Evolutionary conservation across 2,113 vertebrate genomes (phyloP), one percentile per base, ranked within the genome.

Genomic region (Willisornis vidua): DNA sequence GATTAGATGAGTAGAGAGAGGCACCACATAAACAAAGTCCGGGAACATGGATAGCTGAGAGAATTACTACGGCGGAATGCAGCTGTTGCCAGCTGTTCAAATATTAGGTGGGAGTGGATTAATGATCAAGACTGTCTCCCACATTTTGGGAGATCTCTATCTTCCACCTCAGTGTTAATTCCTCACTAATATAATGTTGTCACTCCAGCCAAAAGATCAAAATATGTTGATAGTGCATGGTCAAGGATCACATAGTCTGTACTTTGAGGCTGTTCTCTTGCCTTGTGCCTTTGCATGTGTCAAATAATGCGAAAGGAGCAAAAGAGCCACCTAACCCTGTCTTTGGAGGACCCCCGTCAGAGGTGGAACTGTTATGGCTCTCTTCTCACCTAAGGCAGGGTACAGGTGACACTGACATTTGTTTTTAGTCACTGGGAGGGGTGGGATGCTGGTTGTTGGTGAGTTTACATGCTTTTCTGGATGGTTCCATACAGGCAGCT

Each of bases 401-500:
- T 0, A 1, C 45, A 55, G 58, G 26, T 51, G 52, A 39, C 35
- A 41, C 35, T 35, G 71, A 14, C 14, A 10, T n/a, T 52, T 5
- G 0, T 24, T 48, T 29, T 39, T 51, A 62, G 49, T 28, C 59
- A 5, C 31, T 72, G 48, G 66, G 28, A 68, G 35, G 4, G 46
- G 5, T 65, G 45, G 20, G 5, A 20, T 82, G 31, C 43, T 77
- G 39, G 13, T 37, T 14, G 2, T 43, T 29, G 29, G 1, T 75
- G 48, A 11, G 10, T 26, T 55, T 74, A 63, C 8, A 59, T 41
- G 28, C 22, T 85, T 91, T 87, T 65, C 28, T 33, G 6, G 3
- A 8, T 35, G 52, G 3, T 24, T 78, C 35, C 12, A 2, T 35
- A 22, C 2, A 2, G 0, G 3, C 26, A 52, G 33, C 7, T 41